phyloP scores from a whole-genome alignment of 2,113 vertebrate species.

The Stictonetta naevosa region DNA sequence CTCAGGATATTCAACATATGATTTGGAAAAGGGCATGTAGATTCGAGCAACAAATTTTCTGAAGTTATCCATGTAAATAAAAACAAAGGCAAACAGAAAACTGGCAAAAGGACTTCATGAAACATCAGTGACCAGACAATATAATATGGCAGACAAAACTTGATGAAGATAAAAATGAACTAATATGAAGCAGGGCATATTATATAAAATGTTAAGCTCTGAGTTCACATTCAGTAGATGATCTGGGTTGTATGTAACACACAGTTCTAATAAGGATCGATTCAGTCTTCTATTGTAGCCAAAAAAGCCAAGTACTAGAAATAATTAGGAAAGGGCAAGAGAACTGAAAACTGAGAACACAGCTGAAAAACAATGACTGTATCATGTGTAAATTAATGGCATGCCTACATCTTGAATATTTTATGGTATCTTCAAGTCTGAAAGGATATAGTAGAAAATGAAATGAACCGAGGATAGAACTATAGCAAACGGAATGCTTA shows the following conservation, averaged over 20 bases:
- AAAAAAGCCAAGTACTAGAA: background rate
- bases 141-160: background rate
- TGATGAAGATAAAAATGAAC: background rate
- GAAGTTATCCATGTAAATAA: background rate
- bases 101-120: background rate
- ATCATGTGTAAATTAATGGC: background rate
- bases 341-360: background rate
- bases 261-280: background rate
- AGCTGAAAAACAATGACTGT: background rate
- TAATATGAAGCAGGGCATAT: background rate
- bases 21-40: background rate
- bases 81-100: background rate
- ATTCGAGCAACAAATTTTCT: background rate
- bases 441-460: background rate
- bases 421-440: background rate
- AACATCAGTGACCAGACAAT: background rate
- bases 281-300: background rate
- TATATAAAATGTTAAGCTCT: background rate
- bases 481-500: background rate
- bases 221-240: background rate
- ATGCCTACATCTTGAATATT: background rate
- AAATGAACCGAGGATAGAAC: background rate
- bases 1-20: background rate
- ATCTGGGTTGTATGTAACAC: background rate
- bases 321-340: background rate